Evolutionary conservation across 2,113 vertebrate genomes (phyloP), one percentile per base, ranked within the genome.

Genomic region (Boulengeromyrus knoepffleri): DNA sequence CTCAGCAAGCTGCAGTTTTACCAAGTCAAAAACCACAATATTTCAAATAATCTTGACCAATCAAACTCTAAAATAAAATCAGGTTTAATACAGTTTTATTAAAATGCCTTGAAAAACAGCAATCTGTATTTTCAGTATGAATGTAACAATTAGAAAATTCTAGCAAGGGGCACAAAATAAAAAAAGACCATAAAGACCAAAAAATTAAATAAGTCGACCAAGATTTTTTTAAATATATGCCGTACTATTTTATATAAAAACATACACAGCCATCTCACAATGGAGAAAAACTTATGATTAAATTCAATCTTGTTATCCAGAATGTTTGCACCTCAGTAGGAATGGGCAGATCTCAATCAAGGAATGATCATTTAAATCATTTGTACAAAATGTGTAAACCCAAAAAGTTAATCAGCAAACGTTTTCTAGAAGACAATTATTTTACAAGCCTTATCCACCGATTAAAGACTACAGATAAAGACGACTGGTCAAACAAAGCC

Each of bases 71-170:
- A 39, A 53, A 80, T 31, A 45, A 85, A n/a, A 24, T 5, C 39
- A 47, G 83, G 45, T 47, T 66, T 85, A 77, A 85, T 66, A 84
- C 58, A 27, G 85, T 62, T 89, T 74, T 97, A 97, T 97, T 97
- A 95, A 97, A 97, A 97, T 94, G 90, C 94, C 96, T 91, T 94
- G 94, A 96, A 92, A 97, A 95, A 94, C 93, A 94, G 27, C 88
- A 92, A 90, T 91, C 90, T 91, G 42, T 84, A 94, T 85, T 85
- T 90, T 94, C 94, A 95, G 95, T 93, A 94, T 93, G 92, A 95
- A 91, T 93, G 93, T 94, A 94, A 92, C 92, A 95, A 90, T 95
- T 95, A 91, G 93, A 93, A 96, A 95, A 92, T 53, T 90, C 91
- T 93, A 77, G 19, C 74, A 21, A 50, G 88, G 31, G 21, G 10